phyloP scores from a whole-genome alignment of 2,888 invertebrate species.

The Diarsia dahlii region DNA sequence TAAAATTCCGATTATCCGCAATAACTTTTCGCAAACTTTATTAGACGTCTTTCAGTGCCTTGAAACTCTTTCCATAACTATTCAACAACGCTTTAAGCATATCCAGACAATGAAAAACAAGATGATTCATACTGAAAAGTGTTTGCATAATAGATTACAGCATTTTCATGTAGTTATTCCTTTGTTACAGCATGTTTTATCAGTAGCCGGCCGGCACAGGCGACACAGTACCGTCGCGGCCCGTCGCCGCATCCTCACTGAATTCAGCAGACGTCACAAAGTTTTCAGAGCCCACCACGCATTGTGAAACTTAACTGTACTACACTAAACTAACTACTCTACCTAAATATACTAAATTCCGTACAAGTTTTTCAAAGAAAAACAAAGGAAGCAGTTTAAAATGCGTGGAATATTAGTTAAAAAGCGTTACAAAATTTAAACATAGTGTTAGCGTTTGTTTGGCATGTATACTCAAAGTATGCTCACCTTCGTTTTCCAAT shows the following conservation, averaged over 20 bases:
- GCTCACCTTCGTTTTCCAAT: slow-evolving; percentile 79
- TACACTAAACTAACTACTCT: slow-evolving; percentile 67
- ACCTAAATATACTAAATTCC: slow-evolving; percentile 57
- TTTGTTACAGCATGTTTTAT: slow-evolving; percentile 56
- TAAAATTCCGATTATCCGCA: background rate
- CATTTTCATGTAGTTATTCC: slow-evolving; percentile 35
- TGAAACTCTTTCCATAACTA: slow-evolving; percentile 33
- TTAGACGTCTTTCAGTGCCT: background rate
- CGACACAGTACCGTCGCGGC: slow-evolving; percentile 81
- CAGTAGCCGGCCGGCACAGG: slow-evolving; percentile 68
- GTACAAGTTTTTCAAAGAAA: slow-evolving; percentile 51
- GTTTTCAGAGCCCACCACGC: slow-evolving; percentile 78
- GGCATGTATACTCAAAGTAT: slow-evolving; percentile 67
- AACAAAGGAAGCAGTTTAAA: slow-evolving; percentile 37
- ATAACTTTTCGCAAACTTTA: slow-evolving; percentile 47
- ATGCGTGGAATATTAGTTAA: slow-evolving; percentile 53
- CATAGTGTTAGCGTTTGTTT: slow-evolving; percentile 58
- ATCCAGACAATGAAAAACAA: slow-evolving; percentile 3
- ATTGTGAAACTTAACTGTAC: slow-evolving; percentile 73
- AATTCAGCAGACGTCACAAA: slow-evolving; percentile 77
- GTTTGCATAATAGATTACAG: slow-evolving; percentile 29
- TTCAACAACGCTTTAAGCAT: background rate
- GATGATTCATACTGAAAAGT: slow-evolving; percentile 25
- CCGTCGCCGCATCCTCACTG: slow-evolving; percentile 84
- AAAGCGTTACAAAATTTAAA: slow-evolving; percentile 64